These are phyloP conservation scores for Hermaeophaga mercurialis DNA, from an alignment of 2,888 invertebrate species.

Conservation along the genomic window DNA sequence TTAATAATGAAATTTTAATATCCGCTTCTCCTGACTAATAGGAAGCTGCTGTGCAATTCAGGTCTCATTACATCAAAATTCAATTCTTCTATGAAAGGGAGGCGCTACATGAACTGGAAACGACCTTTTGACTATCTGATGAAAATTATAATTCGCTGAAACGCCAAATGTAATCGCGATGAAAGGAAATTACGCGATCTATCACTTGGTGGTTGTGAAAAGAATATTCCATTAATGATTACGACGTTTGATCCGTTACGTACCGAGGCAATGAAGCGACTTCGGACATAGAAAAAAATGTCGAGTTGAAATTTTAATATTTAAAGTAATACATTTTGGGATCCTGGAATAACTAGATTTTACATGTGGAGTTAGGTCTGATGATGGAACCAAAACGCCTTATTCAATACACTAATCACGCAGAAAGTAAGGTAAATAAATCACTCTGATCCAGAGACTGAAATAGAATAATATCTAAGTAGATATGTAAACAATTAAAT, in stretches of 20 bases:
- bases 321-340: too few relatives aligned
- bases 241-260: slow-evolving; percentile 11
- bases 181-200: slow-evolving; percentile 31
- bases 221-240: slow-evolving; percentile 33
- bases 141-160: slow-evolving; percentile 32
- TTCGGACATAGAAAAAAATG: not conserved
- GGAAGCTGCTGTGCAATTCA: slow-evolving; percentile 10
- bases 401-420: too few relatives aligned
- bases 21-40: slow-evolving; percentile 3
- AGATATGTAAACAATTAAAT: too few relatives aligned
- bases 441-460: too few relatives aligned
- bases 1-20: slow-evolving; percentile 17
- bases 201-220: slow-evolving; percentile 26
- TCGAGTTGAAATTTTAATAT: too few relatives aligned
- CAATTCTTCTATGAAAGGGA: slow-evolving; percentile 16
- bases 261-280: not conserved
- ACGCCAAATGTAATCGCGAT: slow-evolving; percentile 26
- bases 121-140: slow-evolving; percentile 27
- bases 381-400: too few relatives aligned
- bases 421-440: too few relatives aligned
- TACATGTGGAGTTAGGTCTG: too few relatives aligned
- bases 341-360: too few relatives aligned
- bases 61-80: slow-evolving; percentile 17
- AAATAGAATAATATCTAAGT: too few relatives aligned
- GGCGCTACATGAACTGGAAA: slow-evolving; percentile 24